A percentile compares a stretch with the other conserved stretches of the same genome.
Evolutionary conservation across 2,888 invertebrate species (phyloP).

Genomic region (Gastracanthus pulcherrimus): DNA sequence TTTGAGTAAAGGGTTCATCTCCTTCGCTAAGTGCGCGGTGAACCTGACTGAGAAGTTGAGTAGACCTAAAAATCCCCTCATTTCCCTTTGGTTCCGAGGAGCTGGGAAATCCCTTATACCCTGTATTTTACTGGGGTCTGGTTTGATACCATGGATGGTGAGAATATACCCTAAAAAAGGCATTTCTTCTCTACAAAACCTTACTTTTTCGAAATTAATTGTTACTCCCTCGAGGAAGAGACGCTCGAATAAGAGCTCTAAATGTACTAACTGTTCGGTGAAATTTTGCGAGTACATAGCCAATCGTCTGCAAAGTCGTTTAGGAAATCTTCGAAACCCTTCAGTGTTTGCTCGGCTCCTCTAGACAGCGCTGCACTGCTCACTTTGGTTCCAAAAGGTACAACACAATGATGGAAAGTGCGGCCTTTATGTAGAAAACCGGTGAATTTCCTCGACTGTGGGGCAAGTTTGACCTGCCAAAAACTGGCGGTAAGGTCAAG

Average conservation of each 20-base stretch:
- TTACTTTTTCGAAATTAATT: conserved; percentile 55
- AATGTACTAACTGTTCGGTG: not conserved
- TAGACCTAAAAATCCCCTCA: too few species aligned
- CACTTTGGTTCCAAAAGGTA: not conserved
- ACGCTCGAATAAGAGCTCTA: not conserved
- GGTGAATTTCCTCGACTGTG: too few species aligned
- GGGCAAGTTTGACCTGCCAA: too few species aligned
- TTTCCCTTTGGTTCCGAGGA: too few species aligned
- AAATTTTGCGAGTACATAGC: not conserved
- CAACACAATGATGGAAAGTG: not conserved
- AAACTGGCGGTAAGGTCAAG: too few species aligned
- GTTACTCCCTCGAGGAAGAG: not conserved
- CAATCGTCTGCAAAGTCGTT: not conserved
- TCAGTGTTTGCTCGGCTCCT: not conserved
- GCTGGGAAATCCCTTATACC: conserved; percentile 62
- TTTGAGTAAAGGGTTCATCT: not conserved
- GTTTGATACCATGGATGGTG: conserved; percentile 52
- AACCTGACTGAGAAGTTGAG: conserved; percentile 29
- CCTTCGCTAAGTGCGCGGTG: not conserved
- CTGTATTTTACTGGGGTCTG: conserved; percentile 60
- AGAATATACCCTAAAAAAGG: conserved; percentile 64
- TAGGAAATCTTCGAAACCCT: not conserved
- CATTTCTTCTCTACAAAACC: conserved; percentile 58
- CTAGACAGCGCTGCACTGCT: not conserved
- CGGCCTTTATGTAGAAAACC: too few species aligned